These are phyloP conservation scores for Thunnus albacares DNA, from an alignment of 2,797 vertebrate genomes.

Conservation along the genomic window DNA sequence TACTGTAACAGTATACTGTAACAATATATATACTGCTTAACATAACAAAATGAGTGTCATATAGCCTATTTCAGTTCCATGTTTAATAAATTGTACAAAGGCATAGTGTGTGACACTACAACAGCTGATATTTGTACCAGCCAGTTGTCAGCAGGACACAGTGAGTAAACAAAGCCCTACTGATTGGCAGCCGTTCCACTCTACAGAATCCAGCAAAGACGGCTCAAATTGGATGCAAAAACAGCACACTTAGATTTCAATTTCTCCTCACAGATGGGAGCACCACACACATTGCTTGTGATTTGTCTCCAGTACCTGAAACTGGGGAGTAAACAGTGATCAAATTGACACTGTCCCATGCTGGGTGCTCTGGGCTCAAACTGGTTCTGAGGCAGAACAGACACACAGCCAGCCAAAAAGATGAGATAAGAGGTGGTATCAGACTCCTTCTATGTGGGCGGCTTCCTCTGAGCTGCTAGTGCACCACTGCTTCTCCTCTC, in stretches of 20 bases:
- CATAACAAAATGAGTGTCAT: not conserved
- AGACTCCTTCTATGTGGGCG: conserved; percentile 67
- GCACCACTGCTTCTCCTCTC: conserved; percentile 64
- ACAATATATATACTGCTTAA: not conserved
- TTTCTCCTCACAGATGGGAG: conserved; percentile 69
- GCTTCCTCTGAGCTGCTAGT: conserved; percentile 71
- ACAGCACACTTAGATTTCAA: conserved; percentile 72
- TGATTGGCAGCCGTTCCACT: conserved; percentile 78
- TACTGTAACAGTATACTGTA: too few species aligned
- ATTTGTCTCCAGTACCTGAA: conserved; percentile 68
- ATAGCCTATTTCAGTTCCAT: conserved; percentile 13
- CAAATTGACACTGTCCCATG: conserved; percentile 59
- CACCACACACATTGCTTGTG: conserved; percentile 52
- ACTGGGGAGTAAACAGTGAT: conserved; percentile 68
- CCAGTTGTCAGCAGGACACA: conserved; percentile 59
- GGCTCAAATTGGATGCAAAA: conserved; percentile 76
- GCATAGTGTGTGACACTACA: conserved; percentile 54
- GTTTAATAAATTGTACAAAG: conserved; percentile 42
- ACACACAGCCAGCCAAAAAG: conserved; percentile 51
- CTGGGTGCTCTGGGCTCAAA: conserved; percentile 51
- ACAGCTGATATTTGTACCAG: conserved; percentile 67
- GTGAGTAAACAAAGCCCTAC: conserved; percentile 67
- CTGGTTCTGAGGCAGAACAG: conserved; percentile 52
- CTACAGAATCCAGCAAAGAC: conserved; percentile 66
- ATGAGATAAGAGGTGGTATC: conserved; percentile 68